Evolutionary conservation across 2,797 vertebrate genomes (phyloP).

Genomic region (Siniperca undulata): DNA sequence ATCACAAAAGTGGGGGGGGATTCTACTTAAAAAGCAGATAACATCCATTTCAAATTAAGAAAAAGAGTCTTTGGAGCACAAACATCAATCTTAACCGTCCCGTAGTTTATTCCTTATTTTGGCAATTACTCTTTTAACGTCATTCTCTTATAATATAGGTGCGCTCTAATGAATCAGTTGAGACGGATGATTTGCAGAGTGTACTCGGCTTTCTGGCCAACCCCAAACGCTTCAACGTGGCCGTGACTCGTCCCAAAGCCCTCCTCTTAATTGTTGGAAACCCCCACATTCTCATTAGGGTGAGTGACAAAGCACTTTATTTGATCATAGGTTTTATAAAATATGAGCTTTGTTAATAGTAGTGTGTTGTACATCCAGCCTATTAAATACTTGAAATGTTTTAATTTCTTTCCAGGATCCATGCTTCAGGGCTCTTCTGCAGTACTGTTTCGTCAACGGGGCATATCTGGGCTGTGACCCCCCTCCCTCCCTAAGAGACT

Average conservation of each 20-base stretch:
- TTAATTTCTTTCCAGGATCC: conserved; percentile 85
- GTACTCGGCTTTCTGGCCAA: conserved; percentile 92
- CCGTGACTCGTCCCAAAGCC: conserved; percentile 94
- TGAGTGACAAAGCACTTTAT: conserved; percentile 61
- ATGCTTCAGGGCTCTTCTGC: conserved; percentile 90
- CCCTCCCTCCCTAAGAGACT: conserved; percentile 84
- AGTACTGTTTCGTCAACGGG: conserved; percentile 89
- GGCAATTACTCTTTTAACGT: not conserved
- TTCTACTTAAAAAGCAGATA: not conserved
- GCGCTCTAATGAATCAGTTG: conserved; percentile 88
- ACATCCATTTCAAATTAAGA: too few species aligned
- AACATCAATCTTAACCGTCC: not conserved
- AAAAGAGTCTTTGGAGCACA: not conserved
- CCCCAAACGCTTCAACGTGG: conserved; percentile 97
- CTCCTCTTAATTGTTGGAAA: conserved; percentile 94
- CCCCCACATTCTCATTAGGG: conserved; percentile 92
- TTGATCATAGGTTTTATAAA: not conserved
- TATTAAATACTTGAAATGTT: not conserved
- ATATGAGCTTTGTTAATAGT: not conserved
- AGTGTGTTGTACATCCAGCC: not conserved
- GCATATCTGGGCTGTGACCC: conserved; percentile 93
- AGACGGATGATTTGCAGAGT: conserved; percentile 81
- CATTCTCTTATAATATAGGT: conserved; percentile 84
- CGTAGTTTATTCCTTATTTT: not conserved
- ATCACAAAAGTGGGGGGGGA: not conserved